Conservation (phyloP, 2,888 invertebrate species). For the Gibbula magus region DNA sequence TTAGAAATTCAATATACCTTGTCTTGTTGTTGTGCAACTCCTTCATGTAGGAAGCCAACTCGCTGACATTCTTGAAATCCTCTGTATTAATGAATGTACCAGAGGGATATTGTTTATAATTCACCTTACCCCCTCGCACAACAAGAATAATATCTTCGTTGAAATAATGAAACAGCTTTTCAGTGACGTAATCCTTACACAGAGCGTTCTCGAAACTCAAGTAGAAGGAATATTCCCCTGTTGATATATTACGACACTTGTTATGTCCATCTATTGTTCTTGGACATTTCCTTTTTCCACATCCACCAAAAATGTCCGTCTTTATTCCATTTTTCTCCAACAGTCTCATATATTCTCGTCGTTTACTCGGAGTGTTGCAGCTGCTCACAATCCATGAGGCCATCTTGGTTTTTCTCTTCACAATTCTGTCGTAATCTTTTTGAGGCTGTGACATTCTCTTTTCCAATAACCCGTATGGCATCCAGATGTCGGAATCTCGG, state of each 20-base stretch:
- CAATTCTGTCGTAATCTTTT: neutral
- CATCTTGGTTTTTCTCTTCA: neutral
- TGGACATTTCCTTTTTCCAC: neutral
- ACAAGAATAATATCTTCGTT: constrained; percentile 3
- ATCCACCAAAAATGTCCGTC: neutral
- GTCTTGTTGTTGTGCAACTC: neutral
- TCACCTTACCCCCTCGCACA: neutral
- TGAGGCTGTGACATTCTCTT: neutral
- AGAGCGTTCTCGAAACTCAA: neutral
- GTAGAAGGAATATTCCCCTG: neutral
- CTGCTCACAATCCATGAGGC: neutral
- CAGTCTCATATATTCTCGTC: neutral
- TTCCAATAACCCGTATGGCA: neutral
- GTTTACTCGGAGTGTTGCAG: neutral
- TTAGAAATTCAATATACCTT: neutral
- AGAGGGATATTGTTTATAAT: neutral
- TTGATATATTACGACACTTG: neutral
- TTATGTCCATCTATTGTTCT: neutral
- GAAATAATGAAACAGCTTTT: neutral
- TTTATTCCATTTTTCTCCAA: neutral
- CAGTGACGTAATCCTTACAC: constrained; percentile 10
- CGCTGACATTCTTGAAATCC: neutral
- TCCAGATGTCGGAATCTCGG: neutral
- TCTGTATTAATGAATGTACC: neutral
- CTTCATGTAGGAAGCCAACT: neutral